Evolutionary conservation across 2,888 invertebrate species (phyloP), one percentile per base, ranked within the genome.

Genomic region (Stomorhina lunata): DNA sequence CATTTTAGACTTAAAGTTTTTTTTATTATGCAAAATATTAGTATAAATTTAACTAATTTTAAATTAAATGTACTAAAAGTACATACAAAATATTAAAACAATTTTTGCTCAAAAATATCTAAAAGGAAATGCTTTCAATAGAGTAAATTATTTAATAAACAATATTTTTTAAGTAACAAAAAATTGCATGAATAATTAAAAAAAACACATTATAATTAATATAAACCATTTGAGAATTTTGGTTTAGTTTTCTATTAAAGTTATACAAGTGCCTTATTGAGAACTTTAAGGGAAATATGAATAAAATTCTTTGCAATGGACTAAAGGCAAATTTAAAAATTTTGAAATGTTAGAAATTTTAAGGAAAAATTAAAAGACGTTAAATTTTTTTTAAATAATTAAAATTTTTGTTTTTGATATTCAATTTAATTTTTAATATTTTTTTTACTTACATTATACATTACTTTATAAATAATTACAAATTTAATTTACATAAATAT

Each of bases 121-220:
- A 6, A 57, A 68, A 40, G 81, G 76, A 84, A 85, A 68, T 69
- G 84, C 81, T 84, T 85, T 84, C 83, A 84, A 83, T 81, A 81
- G 50, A 81, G 68, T 69, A 25, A 69, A 48, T 66, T 66, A 65
- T 57, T 43, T 15, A 50, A 59, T 22, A 37, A 37, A 32, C 2
- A 37, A 22, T 22, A 37, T 34, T 17, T 50, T 61, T 77, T 81
- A 68, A 68, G 59, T 61, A 9, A 53, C 2, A 25, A 12, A 37
- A 12, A 57, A 65, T n/a, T 3, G 6, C 22, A 29, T 65, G 40
- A 20, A 43, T 50, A 32, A 34, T 45, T 71, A n/a, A n/a, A n/a
- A n/a, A n/a, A n/a, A n/a, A n/a, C n/a, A n/a, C n/a, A n/a, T 65
- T 63, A 27, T 20, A 75, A 57, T 68, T 66, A 9, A 55, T 45